Percentiles rank a stretch among this genome's conserved stretches.
Conservation (phyloP, 2,797 vertebrate species). For the Cossypha caffra region DNA sequence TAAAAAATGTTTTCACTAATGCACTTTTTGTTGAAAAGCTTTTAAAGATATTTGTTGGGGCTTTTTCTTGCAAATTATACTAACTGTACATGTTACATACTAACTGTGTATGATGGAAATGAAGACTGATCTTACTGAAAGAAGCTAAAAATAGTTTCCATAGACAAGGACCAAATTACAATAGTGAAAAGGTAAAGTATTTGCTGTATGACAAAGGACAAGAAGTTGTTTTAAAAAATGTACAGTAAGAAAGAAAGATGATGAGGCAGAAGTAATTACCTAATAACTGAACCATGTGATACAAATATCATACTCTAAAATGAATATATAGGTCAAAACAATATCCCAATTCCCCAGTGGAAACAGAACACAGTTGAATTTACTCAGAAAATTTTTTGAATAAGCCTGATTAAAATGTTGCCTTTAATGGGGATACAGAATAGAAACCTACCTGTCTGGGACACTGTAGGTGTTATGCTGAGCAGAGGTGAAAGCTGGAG, state of each 20-base stretch:
- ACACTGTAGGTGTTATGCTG: constrained; percentile 86
- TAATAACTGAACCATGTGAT: background rate
- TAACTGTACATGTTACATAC: background rate
- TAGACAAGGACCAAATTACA: background rate
- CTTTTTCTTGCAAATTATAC: background rate
- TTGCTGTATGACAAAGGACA: background rate
- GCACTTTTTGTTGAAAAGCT: background rate
- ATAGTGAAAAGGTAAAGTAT: background rate
- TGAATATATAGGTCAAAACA: background rate
- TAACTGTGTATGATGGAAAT: background rate
- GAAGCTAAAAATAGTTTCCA: background rate
- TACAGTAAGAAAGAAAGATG: background rate
- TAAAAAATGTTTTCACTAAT: background rate
- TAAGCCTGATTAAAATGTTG: background rate
- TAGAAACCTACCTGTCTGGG: constrained; percentile 85
- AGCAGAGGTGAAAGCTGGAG: constrained; percentile 85
- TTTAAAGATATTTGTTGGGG: background rate
- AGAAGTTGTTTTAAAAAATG: background rate
- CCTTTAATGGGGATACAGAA: background rate
- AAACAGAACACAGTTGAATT: background rate
- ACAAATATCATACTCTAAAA: background rate
- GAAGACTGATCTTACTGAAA: background rate
- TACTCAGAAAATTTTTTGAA: background rate
- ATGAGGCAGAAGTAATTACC: background rate
- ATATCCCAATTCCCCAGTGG: background rate